Evolutionary conservation across 2,113 vertebrate species (phyloP).

Genomic region (Podarcis raffonei): DNA sequence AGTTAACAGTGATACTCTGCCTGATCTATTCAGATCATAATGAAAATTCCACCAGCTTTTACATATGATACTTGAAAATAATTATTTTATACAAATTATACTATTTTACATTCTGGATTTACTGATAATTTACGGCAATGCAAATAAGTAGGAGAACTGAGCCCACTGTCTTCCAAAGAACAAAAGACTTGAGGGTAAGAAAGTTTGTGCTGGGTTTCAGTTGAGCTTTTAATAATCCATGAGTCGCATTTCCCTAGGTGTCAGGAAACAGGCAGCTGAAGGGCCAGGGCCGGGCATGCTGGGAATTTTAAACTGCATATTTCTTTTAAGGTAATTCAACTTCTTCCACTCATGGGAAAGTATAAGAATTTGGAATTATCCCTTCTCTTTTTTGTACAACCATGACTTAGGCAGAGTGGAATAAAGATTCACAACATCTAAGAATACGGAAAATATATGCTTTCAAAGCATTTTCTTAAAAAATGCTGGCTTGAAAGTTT

Average conservation of each 20-base stretch:
- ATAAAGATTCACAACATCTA: constrained; percentile 21
- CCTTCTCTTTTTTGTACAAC: constrained; percentile 18
- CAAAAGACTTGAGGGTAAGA: neutral
- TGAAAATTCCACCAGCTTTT: neutral
- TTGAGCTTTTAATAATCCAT: neutral
- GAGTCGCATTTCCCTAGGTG: neutral
- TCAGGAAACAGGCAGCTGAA: neutral
- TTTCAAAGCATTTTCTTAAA: neutral
- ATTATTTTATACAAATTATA: neutral
- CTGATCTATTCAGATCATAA: neutral
- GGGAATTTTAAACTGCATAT: neutral
- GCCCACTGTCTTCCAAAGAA: neutral
- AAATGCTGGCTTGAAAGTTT: constrained; percentile 17
- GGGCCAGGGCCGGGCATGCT: neutral
- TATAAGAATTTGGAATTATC: constrained; percentile 15
- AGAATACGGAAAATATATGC: constrained; percentile 9
- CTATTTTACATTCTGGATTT: neutral
- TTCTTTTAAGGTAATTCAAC: constrained; percentile 13
- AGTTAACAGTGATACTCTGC: neutral
- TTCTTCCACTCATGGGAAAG: neutral
- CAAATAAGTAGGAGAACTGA: neutral
- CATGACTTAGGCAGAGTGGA: neutral
- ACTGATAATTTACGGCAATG: neutral
- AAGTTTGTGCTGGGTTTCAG: neutral
- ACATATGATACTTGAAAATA: neutral